Evolutionary conservation across 2,888 invertebrate genomes (phyloP), one percentile per base, ranked within the genome.

Genomic region (Pollenia amentaria): DNA sequence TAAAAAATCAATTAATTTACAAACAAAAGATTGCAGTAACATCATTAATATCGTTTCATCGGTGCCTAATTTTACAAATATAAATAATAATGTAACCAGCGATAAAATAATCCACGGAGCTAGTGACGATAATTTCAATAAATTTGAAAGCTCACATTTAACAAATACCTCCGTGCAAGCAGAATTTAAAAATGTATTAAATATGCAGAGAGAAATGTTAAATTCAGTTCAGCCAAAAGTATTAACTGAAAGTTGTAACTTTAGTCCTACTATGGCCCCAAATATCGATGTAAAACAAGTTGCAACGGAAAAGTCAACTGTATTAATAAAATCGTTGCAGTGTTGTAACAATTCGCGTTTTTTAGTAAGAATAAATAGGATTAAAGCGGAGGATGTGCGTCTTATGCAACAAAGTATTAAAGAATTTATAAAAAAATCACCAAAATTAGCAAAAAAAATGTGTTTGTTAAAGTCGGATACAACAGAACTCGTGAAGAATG

Each of bases 381-480:
- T 93, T 89, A 92, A 91, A 90, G 89, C 90, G 85, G 93, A 94
- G 90, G 95, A 95, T 91, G 94, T 95, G 90, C 94, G 94, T 72
- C 91, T 95, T 62, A 95, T 96, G 94, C 95, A 96, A 89, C 95
- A 95, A 90, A 96, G 95, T 93, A 92, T 96, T 88, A 94, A 94
- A 88, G 95, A 95, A 89, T 96, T 95, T 92, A 95, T 94, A 79
- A 95, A 95, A 91, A 95, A 95, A 89, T 94, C 95, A 89, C 95
- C 95, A 84, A 94, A 94, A 90, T 92, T 94, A 84, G 95, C 95
- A 73, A 94, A 94, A 88, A 94, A 95, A 91, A 93, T 95, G 90
- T 95, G 95, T 53, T 94, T 95, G 88, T 90, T 90, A 77, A 77
- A 77, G 11, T 21, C 64, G 10, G 69, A 84, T 62, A 18, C 9